A percentile compares a stretch with the other conserved stretches of the same genome.
phyloP scores from a whole-genome alignment of 2,113 vertebrate genomes.

The Chamaea fasciata region DNA sequence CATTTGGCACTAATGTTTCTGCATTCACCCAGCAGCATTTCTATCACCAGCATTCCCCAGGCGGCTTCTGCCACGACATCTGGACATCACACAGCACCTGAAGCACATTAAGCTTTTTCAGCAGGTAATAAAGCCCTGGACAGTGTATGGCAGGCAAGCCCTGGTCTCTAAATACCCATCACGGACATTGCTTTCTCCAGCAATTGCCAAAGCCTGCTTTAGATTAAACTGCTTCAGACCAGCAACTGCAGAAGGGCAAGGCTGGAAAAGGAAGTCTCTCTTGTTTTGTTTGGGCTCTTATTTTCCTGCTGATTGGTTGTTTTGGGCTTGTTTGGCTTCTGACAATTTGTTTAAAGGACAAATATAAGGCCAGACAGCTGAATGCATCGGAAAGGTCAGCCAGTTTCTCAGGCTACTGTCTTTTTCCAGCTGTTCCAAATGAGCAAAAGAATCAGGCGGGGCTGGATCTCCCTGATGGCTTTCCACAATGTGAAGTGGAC shows the following conservation, averaged over 20 bases:
- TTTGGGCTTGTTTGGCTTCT: conserved; percentile 3
- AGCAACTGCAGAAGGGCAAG: conserved; percentile 17
- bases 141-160: neutral
- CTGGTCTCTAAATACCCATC: conserved; percentile 37
- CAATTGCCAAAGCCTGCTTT: conserved; percentile 53
- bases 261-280: conserved; percentile 19
- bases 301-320: conserved; percentile 4
- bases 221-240: conserved; percentile 46
- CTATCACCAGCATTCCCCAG: conserved; percentile 17
- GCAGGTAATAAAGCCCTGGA: conserved; percentile 58
- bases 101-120: conserved; percentile 55
- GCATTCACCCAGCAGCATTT: neutral
- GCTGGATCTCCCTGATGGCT: neutral
- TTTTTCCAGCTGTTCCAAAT: conserved; percentile 12
- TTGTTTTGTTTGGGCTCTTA: conserved; percentile 2
- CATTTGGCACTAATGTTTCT: neutral
- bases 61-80: conserved; percentile 25
- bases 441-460: neutral
- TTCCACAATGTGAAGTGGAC: neutral
- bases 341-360: conserved; percentile 19
- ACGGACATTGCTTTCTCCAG: conserved; percentile 32
- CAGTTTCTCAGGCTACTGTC: conserved; percentile 40
- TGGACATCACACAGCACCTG: conserved; percentile 44
- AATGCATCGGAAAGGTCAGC: conserved; percentile 9
- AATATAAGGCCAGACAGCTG: conserved; percentile 8